A percentile compares a stretch with the other conserved stretches of the same genome.
phyloP scores from a whole-genome alignment of 2,797 vertebrate species.

The Pantherophis vulpinus region DNA sequence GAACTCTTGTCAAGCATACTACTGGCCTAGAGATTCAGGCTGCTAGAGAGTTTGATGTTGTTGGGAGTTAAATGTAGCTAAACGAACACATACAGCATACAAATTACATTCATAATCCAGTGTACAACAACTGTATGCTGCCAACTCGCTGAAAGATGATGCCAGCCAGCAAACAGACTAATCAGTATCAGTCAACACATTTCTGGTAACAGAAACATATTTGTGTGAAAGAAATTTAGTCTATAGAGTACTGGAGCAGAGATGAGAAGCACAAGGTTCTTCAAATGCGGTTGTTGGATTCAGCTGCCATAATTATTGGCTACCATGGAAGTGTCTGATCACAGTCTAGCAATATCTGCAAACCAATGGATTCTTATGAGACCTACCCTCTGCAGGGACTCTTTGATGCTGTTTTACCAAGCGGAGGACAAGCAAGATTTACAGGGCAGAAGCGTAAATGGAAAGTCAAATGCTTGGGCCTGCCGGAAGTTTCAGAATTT shows the following conservation, averaged over 20 bases:
- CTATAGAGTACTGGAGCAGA: background rate
- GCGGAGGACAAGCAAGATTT: background rate
- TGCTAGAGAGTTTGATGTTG: background rate
- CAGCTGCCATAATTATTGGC: background rate
- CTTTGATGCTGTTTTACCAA: background rate
- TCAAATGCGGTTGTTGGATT: background rate
- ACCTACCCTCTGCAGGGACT: background rate
- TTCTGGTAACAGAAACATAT: background rate
- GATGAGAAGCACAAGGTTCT: background rate
- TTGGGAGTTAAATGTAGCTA: background rate
- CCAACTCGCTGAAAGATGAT: background rate
- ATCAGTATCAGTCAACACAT: background rate
- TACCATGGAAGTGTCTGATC: background rate
- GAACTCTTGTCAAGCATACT: background rate
- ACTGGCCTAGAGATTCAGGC: background rate
- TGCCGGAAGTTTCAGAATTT: background rate
- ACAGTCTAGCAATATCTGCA: background rate
- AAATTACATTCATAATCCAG: background rate
- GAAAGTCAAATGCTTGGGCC: background rate
- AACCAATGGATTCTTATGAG: background rate
- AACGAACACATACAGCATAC: background rate
- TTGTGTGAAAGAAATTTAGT: background rate
- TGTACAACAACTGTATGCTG: background rate
- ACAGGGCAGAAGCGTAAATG: background rate
- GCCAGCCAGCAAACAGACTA: background rate